phyloP scores from a whole-genome alignment of 2,113 vertebrate species.

The Strix uralensis region DNA sequence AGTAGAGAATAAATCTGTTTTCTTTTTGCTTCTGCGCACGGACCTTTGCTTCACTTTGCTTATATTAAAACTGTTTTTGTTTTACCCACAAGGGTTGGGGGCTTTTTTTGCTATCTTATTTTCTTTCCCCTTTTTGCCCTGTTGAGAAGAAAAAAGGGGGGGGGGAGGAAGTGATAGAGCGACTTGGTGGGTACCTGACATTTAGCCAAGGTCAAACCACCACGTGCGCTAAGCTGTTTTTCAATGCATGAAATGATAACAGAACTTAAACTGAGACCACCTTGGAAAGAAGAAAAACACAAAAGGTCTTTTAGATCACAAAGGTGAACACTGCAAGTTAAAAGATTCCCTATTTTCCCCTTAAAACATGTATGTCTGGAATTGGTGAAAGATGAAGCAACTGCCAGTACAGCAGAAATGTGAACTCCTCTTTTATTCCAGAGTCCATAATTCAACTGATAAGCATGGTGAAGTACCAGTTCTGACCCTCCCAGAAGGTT shows the following conservation, averaged over 20 bases:
- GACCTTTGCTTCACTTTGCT: no score
- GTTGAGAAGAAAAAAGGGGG: no score
- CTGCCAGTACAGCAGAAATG: not conserved
- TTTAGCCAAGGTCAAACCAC: no score
- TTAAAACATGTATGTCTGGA: not conserved
- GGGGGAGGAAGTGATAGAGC: no score
- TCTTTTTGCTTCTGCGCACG: no score
- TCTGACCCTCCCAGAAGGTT: not conserved
- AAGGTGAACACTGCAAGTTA: not conserved
- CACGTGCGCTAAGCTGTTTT: not conserved
- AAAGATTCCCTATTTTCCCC: not conserved
- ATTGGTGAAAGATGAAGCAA: not conserved
- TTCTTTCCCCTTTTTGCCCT: no score
- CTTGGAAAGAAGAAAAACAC: not conserved
- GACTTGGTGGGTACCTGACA: no score
- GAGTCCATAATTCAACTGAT: not conserved
- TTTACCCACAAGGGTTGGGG: no score
- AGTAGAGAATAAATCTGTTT: no score
- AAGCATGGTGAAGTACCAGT: not conserved
- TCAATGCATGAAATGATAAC: not conserved
- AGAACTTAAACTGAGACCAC: not conserved
- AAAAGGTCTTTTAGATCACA: not conserved
- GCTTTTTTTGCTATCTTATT: no score
- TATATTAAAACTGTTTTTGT: no score
- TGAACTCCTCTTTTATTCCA: not conserved